These are phyloP conservation scores for Gnathochromis pfefferi DNA, from an alignment of 2,113 vertebrate species.

Conservation along the genomic window DNA sequence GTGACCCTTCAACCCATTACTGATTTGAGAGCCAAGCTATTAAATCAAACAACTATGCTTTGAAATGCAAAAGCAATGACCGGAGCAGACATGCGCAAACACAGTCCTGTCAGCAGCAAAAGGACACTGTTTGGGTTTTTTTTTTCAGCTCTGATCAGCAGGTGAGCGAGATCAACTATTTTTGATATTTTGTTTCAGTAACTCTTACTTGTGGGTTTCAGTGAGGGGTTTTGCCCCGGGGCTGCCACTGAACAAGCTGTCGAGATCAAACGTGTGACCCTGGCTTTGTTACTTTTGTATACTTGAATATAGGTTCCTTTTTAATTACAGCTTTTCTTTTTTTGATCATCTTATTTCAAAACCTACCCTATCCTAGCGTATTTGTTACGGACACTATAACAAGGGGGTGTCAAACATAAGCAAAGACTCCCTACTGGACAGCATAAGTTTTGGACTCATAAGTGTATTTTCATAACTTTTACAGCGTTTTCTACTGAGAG, in stretches of 20 bases:
- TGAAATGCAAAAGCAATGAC: constrained; percentile 20
- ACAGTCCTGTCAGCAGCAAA: not conserved
- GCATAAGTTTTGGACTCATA: not conserved
- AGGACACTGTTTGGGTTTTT: not conserved
- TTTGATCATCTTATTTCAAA: not conserved
- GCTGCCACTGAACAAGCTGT: not conserved
- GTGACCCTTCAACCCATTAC: not conserved
- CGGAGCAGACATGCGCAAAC: not conserved
- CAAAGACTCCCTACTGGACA: not conserved
- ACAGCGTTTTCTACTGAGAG: not conserved
- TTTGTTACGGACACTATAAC: not conserved
- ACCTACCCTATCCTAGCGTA: not conserved
- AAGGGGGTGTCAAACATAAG: not conserved
- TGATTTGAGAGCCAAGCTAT: not conserved
- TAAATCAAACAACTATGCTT: constrained; percentile 5
- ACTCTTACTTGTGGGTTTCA: not conserved
- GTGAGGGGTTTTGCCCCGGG: not conserved
- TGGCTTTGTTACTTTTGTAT: not conserved
- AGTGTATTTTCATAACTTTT: not conserved
- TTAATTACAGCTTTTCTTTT: not conserved
- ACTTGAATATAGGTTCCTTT: not conserved
- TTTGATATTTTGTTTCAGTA: not conserved
- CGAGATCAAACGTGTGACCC: not conserved
- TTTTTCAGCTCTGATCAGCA: not conserved
- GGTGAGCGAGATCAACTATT: not conserved